Percentiles rank a stretch among this genome's conserved stretches.
These are phyloP conservation scores for Delia radicum DNA, from an alignment of 1,140 invertebrate genomes.

Conservation along the genomic window DNA sequence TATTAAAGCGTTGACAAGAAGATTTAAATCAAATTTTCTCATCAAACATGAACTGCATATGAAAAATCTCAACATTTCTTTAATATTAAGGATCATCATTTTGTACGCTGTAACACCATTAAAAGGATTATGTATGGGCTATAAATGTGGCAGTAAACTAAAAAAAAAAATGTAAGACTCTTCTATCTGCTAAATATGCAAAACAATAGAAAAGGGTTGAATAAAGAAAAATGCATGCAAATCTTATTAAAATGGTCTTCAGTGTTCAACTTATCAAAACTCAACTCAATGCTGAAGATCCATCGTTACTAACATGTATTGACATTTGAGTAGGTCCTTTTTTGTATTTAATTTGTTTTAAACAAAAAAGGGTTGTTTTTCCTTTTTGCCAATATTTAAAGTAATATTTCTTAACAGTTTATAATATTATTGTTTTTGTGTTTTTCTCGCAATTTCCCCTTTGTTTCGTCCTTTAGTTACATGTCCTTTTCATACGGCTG, in stretches of 20 bases:
- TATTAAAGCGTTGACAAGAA: conserved; percentile 29
- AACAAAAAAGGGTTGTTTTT: neutral
- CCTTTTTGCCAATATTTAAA: neutral
- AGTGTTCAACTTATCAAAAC: neutral
- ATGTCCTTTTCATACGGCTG: neutral
- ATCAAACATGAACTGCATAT: neutral
- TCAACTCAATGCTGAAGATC: neutral
- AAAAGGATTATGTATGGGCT: conserved; percentile 30
- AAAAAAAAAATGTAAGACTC: neutral
- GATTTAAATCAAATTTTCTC: conserved; percentile 19
- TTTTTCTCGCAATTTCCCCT: neutral
- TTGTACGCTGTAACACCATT: conserved; percentile 29
- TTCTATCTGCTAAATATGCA: neutral
- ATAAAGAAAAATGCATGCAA: neutral
- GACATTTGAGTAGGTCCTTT: neutral
- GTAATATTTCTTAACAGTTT: neutral
- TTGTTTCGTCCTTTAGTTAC: neutral
- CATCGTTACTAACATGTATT: neutral
- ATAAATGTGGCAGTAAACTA: conserved; percentile 26
- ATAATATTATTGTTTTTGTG: neutral
- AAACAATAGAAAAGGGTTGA: neutral
- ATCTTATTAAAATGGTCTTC: neutral
- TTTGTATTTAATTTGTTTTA: neutral
- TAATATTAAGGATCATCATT: neutral
- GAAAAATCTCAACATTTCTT: neutral